A percentile compares a stretch with the other conserved stretches of the same genome.
Evolutionary conservation across 30 jellyfish, hydroid and myxozoan species (phyloP).

Genomic region (Pseudorhiza aurosa): DNA sequence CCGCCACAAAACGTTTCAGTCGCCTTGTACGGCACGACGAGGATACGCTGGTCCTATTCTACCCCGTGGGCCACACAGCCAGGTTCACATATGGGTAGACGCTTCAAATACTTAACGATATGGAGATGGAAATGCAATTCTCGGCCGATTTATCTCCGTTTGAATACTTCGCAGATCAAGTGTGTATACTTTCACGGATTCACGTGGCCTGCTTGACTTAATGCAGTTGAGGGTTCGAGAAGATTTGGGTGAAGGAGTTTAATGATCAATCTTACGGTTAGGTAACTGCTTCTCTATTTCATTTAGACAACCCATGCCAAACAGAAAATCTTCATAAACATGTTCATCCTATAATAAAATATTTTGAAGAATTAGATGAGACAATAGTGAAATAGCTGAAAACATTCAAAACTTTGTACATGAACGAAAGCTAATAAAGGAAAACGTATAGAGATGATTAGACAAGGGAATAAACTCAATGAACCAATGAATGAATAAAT

Average conservation of each 20-base stretch:
- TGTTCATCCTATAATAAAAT: slow-evolving; percentile 46
- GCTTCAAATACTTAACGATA: no score
- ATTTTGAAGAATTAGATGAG: not conserved
- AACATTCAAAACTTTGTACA: not conserved
- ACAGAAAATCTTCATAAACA: slow-evolving; percentile 21
- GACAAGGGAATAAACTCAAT: not conserved
- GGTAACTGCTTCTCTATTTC: not conserved
- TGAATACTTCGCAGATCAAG: no score
- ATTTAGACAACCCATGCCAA: slow-evolving; percentile 11
- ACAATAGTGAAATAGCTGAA: not conserved
- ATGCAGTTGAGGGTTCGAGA: no score
- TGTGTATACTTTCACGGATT: no score
- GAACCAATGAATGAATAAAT: not conserved
- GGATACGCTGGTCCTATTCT: no score
- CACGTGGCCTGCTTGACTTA: no score
- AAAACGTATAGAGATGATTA: not conserved
- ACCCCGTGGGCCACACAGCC: no score
- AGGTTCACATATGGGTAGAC: no score
- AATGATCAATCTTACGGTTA: not conserved
- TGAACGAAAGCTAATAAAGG: not conserved
- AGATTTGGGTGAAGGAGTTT: not conserved
- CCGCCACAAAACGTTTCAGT: no score
- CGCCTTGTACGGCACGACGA: no score
- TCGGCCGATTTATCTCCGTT: no score
- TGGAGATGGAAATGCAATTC: no score